Evolutionary conservation across 2,797 vertebrate genomes (phyloP).

Genomic region (Zenarchopterus dispar): DNA sequence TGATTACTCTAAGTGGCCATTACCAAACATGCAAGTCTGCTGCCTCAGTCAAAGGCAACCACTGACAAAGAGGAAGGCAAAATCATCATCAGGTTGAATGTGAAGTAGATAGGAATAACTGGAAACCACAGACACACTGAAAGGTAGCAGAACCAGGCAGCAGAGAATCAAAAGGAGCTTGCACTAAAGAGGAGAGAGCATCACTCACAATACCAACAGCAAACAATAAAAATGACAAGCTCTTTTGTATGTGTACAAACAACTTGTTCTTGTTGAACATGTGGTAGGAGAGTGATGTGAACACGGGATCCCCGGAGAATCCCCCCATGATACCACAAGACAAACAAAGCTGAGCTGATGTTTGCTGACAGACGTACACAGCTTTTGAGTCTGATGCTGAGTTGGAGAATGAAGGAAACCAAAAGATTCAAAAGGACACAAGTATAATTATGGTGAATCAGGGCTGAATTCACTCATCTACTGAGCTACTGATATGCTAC

Average conservation of each 20-base stretch:
- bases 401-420: constrained; percentile 40
- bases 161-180: constrained; percentile 36
- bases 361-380: constrained; percentile 43
- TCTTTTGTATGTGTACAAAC: constrained; percentile 66
- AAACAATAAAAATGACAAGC: constrained; percentile 64
- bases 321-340: constrained; percentile 50
- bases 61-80: constrained; percentile 71
- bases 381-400: constrained; percentile 39
- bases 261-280: constrained; percentile 55
- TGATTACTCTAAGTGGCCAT: constrained; percentile 88
- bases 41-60: constrained; percentile 71
- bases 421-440: constrained; percentile 42
- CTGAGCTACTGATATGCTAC: constrained; percentile 1
- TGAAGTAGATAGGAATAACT: constrained; percentile 53
- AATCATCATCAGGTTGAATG: constrained; percentile 69
- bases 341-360: constrained; percentile 58
- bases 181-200: constrained; percentile 45
- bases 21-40: constrained; percentile 81
- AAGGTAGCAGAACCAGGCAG: constrained; percentile 29
- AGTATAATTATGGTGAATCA: constrained; percentile 39
- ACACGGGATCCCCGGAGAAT: constrained; percentile 62
- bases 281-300: constrained; percentile 65
- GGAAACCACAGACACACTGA: constrained; percentile 40
- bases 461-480: constrained; percentile 25
- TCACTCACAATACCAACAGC: constrained; percentile 42